These are phyloP conservation scores for Trinorchestia longiramus DNA, from an alignment of 1,140 invertebrate genomes.

Conservation along the genomic window DNA sequence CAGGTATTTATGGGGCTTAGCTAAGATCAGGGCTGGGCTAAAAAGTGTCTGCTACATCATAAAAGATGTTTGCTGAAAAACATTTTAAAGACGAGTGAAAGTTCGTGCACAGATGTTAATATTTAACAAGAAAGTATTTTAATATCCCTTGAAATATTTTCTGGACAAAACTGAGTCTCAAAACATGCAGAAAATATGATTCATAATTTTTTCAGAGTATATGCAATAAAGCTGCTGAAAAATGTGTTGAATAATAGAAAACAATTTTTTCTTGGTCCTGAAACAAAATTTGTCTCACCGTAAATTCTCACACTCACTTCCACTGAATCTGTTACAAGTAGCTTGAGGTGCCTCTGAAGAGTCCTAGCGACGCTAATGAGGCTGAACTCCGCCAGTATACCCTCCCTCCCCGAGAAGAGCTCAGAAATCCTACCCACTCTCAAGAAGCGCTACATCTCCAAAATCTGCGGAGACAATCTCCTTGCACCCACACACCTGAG, in stretches of 20 bases:
- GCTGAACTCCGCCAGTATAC: background rate
- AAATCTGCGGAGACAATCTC: background rate
- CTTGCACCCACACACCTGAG: background rate
- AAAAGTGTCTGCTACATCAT: background rate
- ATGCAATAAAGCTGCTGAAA: too few species aligned
- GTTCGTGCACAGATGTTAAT: background rate
- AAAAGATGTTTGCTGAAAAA: background rate
- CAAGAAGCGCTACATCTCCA: background rate
- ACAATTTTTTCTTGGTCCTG: background rate
- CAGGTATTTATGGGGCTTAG: conserved; percentile 20
- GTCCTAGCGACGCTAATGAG: background rate
- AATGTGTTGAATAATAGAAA: background rate
- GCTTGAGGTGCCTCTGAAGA: background rate
- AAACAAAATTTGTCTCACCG: background rate
- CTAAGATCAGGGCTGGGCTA: background rate
- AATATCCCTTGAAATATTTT: too few species aligned
- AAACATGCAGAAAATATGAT: too few species aligned
- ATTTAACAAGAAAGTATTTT: background rate
- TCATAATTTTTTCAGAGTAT: too few species aligned
- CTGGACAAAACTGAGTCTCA: too few species aligned
- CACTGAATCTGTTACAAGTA: background rate
- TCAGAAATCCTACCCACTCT: background rate
- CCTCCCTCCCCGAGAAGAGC: background rate
- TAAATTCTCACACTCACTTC: background rate
- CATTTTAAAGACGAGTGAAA: background rate